phyloP scores from a whole-genome alignment of 2,888 invertebrate species.

The Pheosia tremula region DNA sequence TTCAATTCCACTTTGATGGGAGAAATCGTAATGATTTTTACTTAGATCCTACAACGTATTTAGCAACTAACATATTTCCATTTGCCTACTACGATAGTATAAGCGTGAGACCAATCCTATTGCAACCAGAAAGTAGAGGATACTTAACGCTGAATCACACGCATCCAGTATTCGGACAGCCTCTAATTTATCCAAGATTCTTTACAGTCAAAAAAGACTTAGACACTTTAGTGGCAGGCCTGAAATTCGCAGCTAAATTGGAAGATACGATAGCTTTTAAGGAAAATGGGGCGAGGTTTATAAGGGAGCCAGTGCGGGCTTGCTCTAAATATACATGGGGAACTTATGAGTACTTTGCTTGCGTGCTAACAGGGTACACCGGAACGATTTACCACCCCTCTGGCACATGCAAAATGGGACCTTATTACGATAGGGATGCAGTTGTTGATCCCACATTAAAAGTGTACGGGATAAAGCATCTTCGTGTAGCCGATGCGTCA shows the following conservation, averaged over 20 bases:
- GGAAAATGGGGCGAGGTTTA: conserved; percentile 79
- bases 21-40: conserved; percentile 81
- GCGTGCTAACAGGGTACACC: conserved; percentile 86
- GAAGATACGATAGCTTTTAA: conserved; percentile 83
- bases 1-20: conserved; percentile 87
- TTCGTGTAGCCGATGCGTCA: conserved; percentile 91
- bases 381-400: conserved; percentile 78
- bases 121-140: conserved; percentile 86
- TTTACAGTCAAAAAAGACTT: conserved; percentile 86
- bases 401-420: conserved; percentile 74
- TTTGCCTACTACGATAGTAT: conserved; percentile 86
- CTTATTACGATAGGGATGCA: conserved; percentile 61
- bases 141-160: conserved; percentile 85
- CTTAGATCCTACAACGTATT: conserved; percentile 79
- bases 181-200: conserved; percentile 88
- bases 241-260: conserved; percentile 83
- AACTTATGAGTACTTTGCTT: conserved; percentile 86
- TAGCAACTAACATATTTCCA: conserved; percentile 74
- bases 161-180: conserved; percentile 88
- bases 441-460: conserved; percentile 64
- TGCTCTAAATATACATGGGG: conserved; percentile 83
- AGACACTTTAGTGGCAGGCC: conserved; percentile 84
- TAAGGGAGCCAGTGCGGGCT: conserved; percentile 81
- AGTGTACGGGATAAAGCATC: conserved; percentile 64
- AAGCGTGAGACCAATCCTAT: conserved; percentile 85